Evolutionary conservation across 2,113 vertebrate species (phyloP).

Genomic region (Helogale parvula): DNA sequence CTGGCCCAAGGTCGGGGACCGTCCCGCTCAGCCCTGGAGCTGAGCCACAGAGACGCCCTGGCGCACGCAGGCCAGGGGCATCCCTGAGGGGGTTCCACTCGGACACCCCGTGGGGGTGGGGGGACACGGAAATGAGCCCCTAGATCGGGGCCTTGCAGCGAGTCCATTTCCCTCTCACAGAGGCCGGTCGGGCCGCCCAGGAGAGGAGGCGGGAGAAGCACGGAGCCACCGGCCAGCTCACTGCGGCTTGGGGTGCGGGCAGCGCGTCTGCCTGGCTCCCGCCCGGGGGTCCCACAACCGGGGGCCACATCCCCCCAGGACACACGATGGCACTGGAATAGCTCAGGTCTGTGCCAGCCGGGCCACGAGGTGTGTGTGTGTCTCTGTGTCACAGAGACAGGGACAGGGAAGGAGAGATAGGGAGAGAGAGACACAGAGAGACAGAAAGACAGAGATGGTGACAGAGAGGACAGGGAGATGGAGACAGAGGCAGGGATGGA

Average conservation of each 20-base stretch:
- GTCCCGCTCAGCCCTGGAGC: neutral
- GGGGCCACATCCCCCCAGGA: neutral
- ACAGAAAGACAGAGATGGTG: neutral
- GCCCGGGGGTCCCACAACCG: neutral
- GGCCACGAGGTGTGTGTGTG: neutral
- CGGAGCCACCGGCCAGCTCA: too few relatives aligned
- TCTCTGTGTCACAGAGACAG: too few relatives aligned
- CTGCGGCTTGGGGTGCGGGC: neutral
- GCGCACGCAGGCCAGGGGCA: accelerated
- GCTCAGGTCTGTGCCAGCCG: neutral
- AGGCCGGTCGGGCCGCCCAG: neutral
- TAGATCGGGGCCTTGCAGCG: neutral
- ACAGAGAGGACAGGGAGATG: neutral
- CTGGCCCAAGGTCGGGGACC: neutral
- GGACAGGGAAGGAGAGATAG: neutral
- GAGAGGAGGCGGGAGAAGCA: too few relatives aligned
- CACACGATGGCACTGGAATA: neutral
- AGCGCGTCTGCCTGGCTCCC: neutral
- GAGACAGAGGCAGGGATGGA: neutral
- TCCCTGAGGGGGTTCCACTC: accelerated
- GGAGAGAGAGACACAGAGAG: neutral
- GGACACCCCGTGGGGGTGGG: neutral
- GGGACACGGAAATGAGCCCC: too few relatives aligned
- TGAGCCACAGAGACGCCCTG: too few relatives aligned
- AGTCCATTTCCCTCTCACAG: neutral